These are phyloP conservation scores for Ennomos erosarius DNA, from an alignment of 2,888 invertebrate genomes.

Conservation along the genomic window DNA sequence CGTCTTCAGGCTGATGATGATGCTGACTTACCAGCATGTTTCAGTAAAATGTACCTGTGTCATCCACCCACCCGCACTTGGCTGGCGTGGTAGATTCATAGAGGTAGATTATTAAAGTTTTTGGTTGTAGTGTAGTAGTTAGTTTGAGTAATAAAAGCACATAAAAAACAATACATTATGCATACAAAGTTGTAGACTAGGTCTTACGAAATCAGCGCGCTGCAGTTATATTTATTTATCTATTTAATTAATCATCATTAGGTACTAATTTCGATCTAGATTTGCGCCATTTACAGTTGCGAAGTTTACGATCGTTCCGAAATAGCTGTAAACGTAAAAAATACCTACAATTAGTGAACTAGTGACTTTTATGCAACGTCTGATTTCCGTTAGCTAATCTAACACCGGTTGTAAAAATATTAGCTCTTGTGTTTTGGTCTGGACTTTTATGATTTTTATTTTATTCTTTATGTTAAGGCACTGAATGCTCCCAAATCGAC, in stretches of 20 bases:
- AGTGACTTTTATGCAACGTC: slow-evolving; percentile 19
- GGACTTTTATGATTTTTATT: not conserved
- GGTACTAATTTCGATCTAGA: slow-evolving; percentile 34
- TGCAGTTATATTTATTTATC: slow-evolving; percentile 24
- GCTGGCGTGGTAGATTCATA: too few relatives aligned
- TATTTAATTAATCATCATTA: slow-evolving; percentile 35
- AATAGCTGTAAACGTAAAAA: slow-evolving; percentile 10
- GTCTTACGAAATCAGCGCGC: slow-evolving; percentile 25
- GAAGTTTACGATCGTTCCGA: slow-evolving; percentile 24
- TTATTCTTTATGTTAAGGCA: too few relatives aligned
- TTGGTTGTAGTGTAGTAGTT: too few relatives aligned
- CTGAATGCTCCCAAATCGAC: too few relatives aligned
- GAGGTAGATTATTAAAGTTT: too few relatives aligned
- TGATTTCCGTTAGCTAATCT: slow-evolving; percentile 33
- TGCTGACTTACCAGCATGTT: too few relatives aligned
- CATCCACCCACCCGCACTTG: too few relatives aligned
- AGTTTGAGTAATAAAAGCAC: too few relatives aligned
- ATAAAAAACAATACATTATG: not conserved
- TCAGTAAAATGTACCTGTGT: too few relatives aligned
- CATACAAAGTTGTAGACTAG: slow-evolving; percentile 18
- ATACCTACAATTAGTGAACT: slow-evolving; percentile 8
- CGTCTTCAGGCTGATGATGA: too few relatives aligned
- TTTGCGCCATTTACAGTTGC: slow-evolving; percentile 35
- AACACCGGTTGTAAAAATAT: too few relatives aligned
- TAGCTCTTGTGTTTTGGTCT: not conserved